A percentile compares a stretch with the other conserved stretches of the same genome.
These are phyloP conservation scores for Aurelia sp. DNA, from an alignment of 30 jellyfish, hydroid and myxozoan species.

Conservation along the genomic window DNA sequence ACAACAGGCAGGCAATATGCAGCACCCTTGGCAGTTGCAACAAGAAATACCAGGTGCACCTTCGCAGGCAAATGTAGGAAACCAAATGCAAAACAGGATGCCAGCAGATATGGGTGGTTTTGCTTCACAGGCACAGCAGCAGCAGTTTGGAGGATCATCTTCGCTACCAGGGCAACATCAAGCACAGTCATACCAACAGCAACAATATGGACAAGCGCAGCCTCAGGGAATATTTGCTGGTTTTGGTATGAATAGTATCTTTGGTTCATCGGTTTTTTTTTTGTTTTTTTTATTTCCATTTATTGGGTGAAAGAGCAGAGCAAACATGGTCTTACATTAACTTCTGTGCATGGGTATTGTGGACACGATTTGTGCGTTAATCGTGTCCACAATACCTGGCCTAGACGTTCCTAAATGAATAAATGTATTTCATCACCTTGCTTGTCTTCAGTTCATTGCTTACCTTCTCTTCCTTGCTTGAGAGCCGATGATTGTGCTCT, in stretches of 20 bases:
- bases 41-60: constrained; percentile 37
- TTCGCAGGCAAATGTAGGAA: neutral
- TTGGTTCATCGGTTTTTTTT: neutral
- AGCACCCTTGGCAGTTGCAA: constrained; percentile 32
- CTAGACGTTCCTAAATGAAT: no score
- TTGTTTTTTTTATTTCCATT: neutral
- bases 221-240: neutral
- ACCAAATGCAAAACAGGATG: neutral
- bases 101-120: neutral
- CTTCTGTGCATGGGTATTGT: no score
- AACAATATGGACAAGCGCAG: neutral
- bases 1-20: neutral
- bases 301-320: no score
- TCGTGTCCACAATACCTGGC: no score
- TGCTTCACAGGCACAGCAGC: constrained; percentile 24
- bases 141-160: constrained; percentile 18
- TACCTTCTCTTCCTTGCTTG: no score
- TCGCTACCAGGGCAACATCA: constrained; percentile 14
- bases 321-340: no score
- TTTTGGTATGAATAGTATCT: neutral
- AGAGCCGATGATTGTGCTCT: no score
- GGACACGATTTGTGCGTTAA: no score
- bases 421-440: no score
- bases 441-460: no score
- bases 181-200: constrained; percentile 27